Evolutionary conservation across 2,888 invertebrate species (phyloP).

Genomic region (Leucania comma): DNA sequence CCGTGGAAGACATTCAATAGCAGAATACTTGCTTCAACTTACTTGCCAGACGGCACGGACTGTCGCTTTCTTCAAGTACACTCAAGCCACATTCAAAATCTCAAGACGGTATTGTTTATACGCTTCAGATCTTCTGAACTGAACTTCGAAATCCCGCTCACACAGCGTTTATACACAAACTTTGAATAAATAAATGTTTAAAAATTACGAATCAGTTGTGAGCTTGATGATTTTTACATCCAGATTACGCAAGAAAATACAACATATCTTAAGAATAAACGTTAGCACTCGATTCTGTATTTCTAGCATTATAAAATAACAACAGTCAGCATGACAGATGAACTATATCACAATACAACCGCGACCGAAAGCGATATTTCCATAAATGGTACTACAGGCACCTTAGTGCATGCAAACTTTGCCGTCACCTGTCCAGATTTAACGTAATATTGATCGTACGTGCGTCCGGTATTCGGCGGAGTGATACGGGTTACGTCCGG

Average conservation of each 20-base stretch:
- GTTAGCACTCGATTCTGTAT: conserved; percentile 2
- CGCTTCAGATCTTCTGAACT: conserved; percentile 7
- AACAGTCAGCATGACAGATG: neutral
- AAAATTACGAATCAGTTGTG: neutral
- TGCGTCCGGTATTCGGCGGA: conserved; percentile 41
- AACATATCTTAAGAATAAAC: neutral
- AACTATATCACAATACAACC: neutral
- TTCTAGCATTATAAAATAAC: conserved; percentile 6
- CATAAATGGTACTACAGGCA: neutral
- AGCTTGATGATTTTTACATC: conserved; percentile 17
- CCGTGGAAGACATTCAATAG: conserved; percentile 23
- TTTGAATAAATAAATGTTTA: neutral
- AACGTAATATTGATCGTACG: conserved; percentile 50
- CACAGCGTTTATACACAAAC: neutral
- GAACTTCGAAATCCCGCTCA: conserved; percentile 18
- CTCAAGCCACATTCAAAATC: conserved; percentile 20
- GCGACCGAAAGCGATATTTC: neutral
- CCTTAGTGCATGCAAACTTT: conserved; percentile 19
- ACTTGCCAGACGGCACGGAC: conserved; percentile 28
- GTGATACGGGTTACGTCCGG: conserved; percentile 53
- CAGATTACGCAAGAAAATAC: neutral
- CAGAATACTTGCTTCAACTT: conserved; percentile 16
- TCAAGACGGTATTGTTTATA: conserved; percentile 17
- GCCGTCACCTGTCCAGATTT: conserved; percentile 35
- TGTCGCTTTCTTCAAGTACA: conserved; percentile 19